Evolutionary conservation across 2,888 invertebrate genomes (phyloP).

Genomic region (Gastracanthus pulcherrimus): DNA sequence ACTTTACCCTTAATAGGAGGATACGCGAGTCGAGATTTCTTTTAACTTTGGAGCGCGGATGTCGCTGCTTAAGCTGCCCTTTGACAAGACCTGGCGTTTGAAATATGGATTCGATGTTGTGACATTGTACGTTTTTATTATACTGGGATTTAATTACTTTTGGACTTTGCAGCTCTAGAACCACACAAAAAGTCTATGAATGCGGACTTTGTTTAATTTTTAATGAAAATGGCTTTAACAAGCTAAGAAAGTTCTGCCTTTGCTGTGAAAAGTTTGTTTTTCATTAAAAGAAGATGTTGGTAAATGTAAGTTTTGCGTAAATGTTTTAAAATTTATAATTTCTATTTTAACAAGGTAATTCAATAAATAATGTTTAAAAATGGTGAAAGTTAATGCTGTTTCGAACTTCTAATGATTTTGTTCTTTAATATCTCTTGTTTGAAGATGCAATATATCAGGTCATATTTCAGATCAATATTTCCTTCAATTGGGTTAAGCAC

Average conservation of each 20-base stretch:
- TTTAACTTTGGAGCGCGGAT: background rate
- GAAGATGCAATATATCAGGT: background rate
- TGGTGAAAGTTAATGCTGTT: no score
- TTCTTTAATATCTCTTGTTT: no score
- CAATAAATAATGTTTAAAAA: no score
- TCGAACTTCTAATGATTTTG: no score
- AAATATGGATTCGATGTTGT: background rate
- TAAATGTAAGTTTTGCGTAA: slow-evolving; percentile 6
- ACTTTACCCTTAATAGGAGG: slow-evolving; percentile 19
- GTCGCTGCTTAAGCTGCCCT: background rate
- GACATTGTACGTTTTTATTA: background rate
- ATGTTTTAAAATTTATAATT: background rate
- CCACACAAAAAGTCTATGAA: background rate
- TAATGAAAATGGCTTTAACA: slow-evolving; percentile 13
- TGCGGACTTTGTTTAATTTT: slow-evolving; percentile 15
- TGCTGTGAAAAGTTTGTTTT: slow-evolving; percentile 12
- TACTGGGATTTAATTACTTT: slow-evolving; percentile 5
- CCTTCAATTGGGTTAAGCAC: background rate
- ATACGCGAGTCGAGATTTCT: background rate
- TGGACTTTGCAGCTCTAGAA: background rate
- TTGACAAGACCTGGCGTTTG: background rate
- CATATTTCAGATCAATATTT: background rate
- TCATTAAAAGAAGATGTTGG: slow-evolving; percentile 3
- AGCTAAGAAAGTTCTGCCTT: background rate
- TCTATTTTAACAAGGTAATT: background rate